Conservation (phyloP, 2,797 vertebrate genomes). For the Coregonus sp. region DNA sequence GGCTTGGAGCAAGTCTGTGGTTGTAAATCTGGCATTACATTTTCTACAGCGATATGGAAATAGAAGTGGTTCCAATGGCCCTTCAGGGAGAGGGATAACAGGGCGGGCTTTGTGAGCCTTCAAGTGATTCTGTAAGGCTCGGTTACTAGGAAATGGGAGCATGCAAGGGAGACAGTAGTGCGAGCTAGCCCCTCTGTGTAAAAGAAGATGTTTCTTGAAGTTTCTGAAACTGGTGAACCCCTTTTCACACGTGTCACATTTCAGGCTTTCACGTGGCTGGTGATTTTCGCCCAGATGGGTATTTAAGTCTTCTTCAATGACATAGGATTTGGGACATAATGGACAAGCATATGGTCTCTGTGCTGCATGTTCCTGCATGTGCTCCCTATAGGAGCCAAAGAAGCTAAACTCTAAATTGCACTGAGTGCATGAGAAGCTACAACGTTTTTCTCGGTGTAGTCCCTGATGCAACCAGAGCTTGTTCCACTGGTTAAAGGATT, state of each 20-base stretch:
- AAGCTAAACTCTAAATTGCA: slow-evolving; percentile 55
- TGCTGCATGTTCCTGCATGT: slow-evolving; percentile 51
- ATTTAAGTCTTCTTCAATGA: slow-evolving; percentile 16
- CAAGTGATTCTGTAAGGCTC: slow-evolving; percentile 41
- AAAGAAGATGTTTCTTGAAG: slow-evolving; percentile 47
- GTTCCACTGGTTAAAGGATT: slow-evolving; percentile 44
- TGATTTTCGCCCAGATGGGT: slow-evolving; percentile 36
- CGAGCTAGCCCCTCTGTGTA: slow-evolving; percentile 45
- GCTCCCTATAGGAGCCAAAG: slow-evolving; percentile 48
- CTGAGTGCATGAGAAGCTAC: slow-evolving; percentile 43
- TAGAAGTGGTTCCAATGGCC: slow-evolving; percentile 32
- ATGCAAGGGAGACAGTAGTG: slow-evolving; percentile 37
- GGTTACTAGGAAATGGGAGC: slow-evolving; percentile 31
- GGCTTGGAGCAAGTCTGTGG: slow-evolving; percentile 50
- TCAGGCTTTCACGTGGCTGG: slow-evolving; percentile 20
- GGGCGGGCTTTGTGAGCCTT: slow-evolving; percentile 20
- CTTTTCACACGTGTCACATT: slow-evolving; percentile 55
- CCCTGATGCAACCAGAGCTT: slow-evolving; percentile 48
- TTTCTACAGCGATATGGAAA: slow-evolving; percentile 49
- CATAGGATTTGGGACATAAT: slow-evolving; percentile 42
- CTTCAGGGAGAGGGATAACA: slow-evolving; percentile 28
- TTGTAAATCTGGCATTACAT: slow-evolving; percentile 53
- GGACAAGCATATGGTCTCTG: slow-evolving; percentile 44
- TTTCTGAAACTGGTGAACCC: slow-evolving; percentile 42
- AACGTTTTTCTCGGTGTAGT: slow-evolving; percentile 23